Percentiles rank a stretch among this genome's conserved stretches.
phyloP scores from a whole-genome alignment of 2,888 invertebrate genomes.

The Argyresthia albistria region DNA sequence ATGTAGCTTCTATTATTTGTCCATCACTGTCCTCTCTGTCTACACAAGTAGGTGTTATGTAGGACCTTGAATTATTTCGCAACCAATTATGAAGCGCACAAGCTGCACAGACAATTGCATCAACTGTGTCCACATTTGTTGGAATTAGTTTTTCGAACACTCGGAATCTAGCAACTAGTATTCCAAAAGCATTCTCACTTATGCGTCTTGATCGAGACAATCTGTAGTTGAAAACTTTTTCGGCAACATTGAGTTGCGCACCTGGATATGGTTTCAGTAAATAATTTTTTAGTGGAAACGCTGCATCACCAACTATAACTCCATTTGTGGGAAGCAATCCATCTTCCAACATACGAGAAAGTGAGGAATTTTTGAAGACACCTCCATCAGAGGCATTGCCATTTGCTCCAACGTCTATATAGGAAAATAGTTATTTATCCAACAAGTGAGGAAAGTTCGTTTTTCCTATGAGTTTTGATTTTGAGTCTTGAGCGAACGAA shows the following conservation, averaged over 20 bases:
- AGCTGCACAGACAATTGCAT: too few species aligned
- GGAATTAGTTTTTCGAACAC: background rate
- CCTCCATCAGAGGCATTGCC: slow-evolving; percentile 14
- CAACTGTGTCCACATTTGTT: too few species aligned
- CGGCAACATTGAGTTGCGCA: background rate
- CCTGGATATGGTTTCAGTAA: background rate
- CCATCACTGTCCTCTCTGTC: slow-evolving; percentile 12
- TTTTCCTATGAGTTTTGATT: too few species aligned
- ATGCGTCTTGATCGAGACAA: background rate
- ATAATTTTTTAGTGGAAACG: background rate
- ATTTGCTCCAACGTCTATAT: slow-evolving; percentile 16
- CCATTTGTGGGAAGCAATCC: slow-evolving; percentile 14
- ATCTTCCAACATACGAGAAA: slow-evolving; percentile 15
- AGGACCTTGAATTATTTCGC: slow-evolving; percentile 10
- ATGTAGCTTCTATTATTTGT: slow-evolving; percentile 10
- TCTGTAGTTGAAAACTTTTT: background rate
- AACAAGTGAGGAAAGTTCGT: too few species aligned
- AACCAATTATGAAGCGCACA: background rate
- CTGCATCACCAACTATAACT: slow-evolving; percentile 15
- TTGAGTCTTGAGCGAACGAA: too few species aligned
- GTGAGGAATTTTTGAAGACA: slow-evolving; percentile 15
- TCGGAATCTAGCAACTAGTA: background rate
- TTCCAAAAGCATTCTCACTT: background rate
- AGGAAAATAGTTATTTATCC: too few species aligned
- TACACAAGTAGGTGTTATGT: slow-evolving; percentile 12